These are phyloP conservation scores for Oryzias dopingdopingensis DNA, from an alignment of 2,797 vertebrate species.

Conservation along the genomic window DNA sequence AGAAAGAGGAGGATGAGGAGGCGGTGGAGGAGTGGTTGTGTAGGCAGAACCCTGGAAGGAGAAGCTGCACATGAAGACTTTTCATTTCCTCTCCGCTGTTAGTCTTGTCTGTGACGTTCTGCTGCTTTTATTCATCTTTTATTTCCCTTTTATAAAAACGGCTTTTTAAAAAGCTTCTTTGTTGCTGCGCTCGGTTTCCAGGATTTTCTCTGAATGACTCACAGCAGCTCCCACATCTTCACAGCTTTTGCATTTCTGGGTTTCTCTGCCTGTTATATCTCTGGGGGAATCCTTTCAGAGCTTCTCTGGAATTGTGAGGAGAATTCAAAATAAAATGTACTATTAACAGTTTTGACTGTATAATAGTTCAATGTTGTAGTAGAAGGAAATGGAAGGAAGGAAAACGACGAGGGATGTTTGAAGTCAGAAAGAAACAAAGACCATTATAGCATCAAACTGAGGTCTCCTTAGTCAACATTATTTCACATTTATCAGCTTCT, in stretches of 20 bases:
- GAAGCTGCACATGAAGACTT: conserved; percentile 72
- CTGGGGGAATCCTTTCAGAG: too few relatives aligned
- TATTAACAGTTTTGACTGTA: too few relatives aligned
- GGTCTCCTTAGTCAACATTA: conserved; percentile 28
- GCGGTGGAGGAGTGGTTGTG: conserved; percentile 39
- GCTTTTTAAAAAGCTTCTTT: not conserved
- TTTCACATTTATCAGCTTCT: conserved; percentile 52
- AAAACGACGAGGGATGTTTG: not conserved
- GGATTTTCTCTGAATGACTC: conserved; percentile 34
- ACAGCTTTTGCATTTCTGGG: not conserved
- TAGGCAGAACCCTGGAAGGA: conserved; percentile 72
- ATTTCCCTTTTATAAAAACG: not conserved
- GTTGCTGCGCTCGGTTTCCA: not conserved
- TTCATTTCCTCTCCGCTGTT: conserved; percentile 27
- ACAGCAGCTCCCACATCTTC: conserved; percentile 28
- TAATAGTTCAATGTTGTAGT: not conserved
- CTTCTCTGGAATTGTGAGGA: too few relatives aligned
- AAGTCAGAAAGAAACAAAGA: conserved; percentile 17
- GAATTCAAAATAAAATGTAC: too few relatives aligned
- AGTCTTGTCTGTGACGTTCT: not conserved
- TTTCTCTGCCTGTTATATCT: too few relatives aligned
- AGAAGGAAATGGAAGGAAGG: not conserved
- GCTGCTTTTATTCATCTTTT: not conserved
- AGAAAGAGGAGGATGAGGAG: conserved; percentile 37
- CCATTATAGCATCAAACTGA: conserved; percentile 11